Evolutionary conservation across 2,113 vertebrate genomes (phyloP), one percentile per base, ranked within the genome.

Genomic region (Shinisaurus crocodilurus): DNA sequence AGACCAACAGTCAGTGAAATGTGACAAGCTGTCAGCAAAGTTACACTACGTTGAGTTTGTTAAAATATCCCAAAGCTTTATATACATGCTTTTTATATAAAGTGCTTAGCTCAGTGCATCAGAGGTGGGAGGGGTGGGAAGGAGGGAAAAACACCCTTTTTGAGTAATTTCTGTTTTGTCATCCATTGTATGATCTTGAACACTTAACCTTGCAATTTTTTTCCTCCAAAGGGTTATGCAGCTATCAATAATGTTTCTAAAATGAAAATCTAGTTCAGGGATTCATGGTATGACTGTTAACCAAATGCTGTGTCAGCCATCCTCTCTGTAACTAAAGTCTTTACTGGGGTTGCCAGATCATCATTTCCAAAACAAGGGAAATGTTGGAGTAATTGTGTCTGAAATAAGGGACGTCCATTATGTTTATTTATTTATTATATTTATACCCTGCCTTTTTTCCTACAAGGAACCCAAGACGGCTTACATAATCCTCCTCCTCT

Each of bases 1-100:
- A 98, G 98, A 98, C 97, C 97, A 97, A 98, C 97, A 97, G 96
- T 96, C 97, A 97, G 97, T 97, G 97, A 98, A 98, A 98, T 97
- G 97, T 98, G 98, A 98, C 98, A 97, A 95, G 97, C 97, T 98
- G 97, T 98, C 97, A 97, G 96, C 97, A 97, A 95, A 96, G 96
- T 98, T 98, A 98, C 97, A 98, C 98, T 96, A 96, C 87, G 96
- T 96, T 97, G 97, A 96, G 96, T 97, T 97, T 96, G 96, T 96
- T 97, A 97, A 98, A 97, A 97, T 97, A 97, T 96, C 96, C 97
- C 94, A 93, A 96, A 97, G 96, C 96, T 97, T 97, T 96, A 93
- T 95, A 95, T 95, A 95, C 87, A 6, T 93, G 94, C 80, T 91
- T 87, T 95, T 94, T 94, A 90, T 93, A 91, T 4, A 93, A 89